Conservation (phyloP, 2,888 invertebrate genomes). For the Beris chalybata region DNA sequence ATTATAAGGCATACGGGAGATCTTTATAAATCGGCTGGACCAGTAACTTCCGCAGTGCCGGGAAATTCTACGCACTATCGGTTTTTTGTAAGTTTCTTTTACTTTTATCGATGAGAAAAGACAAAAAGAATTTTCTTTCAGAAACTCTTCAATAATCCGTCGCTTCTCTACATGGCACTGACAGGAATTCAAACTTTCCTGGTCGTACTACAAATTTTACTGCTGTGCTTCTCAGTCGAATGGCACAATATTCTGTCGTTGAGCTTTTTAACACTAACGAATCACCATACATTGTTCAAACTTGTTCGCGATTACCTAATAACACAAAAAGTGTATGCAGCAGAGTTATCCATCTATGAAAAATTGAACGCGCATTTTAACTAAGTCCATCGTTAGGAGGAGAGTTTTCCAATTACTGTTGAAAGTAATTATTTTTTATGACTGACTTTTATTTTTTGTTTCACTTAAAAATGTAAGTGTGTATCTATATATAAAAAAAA, state of each 20-base stretch:
- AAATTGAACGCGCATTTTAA: conserved; percentile 43
- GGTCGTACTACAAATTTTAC: conserved; percentile 75
- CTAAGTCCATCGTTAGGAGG: conserved; percentile 24
- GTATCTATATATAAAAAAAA: no score
- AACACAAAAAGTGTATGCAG: conserved; percentile 74
- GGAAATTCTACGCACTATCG: conserved; percentile 76
- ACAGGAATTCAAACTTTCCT: conserved; percentile 71
- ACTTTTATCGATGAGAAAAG: background rate
- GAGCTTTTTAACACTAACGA: conserved; percentile 82
- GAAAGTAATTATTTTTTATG: no score
- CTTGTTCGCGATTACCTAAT: conserved; percentile 84
- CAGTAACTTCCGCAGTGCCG: conserved; percentile 86
- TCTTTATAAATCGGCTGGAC: conserved; percentile 73
- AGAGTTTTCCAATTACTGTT: background rate
- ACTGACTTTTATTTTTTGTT: no score
- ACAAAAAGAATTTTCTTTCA: conserved; percentile 57
- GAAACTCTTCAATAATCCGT: conserved; percentile 86
- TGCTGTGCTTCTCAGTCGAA: conserved; percentile 77
- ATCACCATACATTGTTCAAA: conserved; percentile 90
- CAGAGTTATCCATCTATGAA: conserved; percentile 48
- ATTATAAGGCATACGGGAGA: conserved; percentile 73
- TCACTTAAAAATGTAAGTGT: no score
- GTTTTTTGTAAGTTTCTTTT: conserved; percentile 79
- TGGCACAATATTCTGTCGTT: conserved; percentile 93
- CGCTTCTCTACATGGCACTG: conserved; percentile 71